phyloP scores from a whole-genome alignment of 1,140 invertebrate genomes.

The Drosophila serrata region DNA sequence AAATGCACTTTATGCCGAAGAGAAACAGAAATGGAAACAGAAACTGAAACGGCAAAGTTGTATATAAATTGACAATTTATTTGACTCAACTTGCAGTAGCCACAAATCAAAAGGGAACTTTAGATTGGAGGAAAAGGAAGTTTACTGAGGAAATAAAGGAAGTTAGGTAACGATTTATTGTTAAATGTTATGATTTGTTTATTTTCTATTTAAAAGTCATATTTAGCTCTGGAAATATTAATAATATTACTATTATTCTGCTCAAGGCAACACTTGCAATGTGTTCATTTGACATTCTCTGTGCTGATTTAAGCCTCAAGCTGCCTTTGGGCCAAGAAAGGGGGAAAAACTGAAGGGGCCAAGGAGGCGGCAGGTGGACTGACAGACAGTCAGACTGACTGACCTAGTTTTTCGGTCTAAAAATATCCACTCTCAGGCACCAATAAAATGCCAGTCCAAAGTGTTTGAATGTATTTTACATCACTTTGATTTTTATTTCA shows the following conservation, averaged over 20 bases:
- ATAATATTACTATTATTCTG: not conserved
- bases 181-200: not conserved
- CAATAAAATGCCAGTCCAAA: slow-evolving; percentile 52
- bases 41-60: not conserved
- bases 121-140: not conserved
- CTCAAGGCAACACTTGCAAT: slow-evolving; percentile 64
- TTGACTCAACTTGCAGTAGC: slow-evolving; percentile 1
- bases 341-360: slow-evolving; percentile 1
- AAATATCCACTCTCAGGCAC: slow-evolving; percentile 36
- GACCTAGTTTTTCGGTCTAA: slow-evolving; percentile 45
- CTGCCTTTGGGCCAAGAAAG: slow-evolving; percentile 1
- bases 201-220: not conserved
- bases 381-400: slow-evolving; percentile 36
- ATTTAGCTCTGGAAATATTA: not conserved
- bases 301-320: slow-evolving; percentile 40
- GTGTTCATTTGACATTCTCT: slow-evolving; percentile 18
- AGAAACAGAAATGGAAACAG: not conserved
- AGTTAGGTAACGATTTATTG: not conserved
- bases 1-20: slow-evolving; percentile 28
- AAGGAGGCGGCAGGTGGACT: slow-evolving; percentile 36
- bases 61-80: slow-evolving; percentile 15
- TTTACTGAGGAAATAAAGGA: not conserved
- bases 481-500: slow-evolving; percentile 58
- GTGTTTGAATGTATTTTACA: slow-evolving; percentile 51
- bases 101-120: slow-evolving; percentile 14